phyloP scores from a whole-genome alignment of 1,140 invertebrate genomes.

The Chelonus insularis region DNA sequence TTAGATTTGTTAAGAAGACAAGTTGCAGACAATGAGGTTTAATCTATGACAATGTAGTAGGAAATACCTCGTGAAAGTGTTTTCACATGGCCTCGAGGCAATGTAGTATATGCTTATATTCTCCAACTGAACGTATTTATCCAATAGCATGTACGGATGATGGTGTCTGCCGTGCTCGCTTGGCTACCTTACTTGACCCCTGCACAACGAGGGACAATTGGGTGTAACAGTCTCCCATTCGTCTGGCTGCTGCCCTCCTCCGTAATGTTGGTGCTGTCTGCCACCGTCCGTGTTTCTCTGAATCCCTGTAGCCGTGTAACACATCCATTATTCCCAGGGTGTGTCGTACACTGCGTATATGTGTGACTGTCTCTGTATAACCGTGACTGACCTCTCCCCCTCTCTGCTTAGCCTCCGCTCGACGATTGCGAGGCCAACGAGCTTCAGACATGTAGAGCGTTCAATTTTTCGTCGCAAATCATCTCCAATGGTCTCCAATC shows the following conservation, averaged over 20 bases:
- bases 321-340: slow-evolving; percentile 40
- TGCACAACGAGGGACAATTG: slow-evolving; percentile 59
- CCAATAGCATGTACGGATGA: slow-evolving; percentile 25
- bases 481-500: too few relatives aligned
- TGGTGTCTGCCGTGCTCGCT: slow-evolving; percentile 43
- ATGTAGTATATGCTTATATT: background rate
- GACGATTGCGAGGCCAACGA: background rate
- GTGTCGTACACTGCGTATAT: background rate
- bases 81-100: slow-evolving; percentile 13
- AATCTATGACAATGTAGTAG: background rate
- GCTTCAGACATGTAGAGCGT: background rate
- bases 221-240: slow-evolving; percentile 59
- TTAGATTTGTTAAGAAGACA: background rate
- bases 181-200: slow-evolving; percentile 59
- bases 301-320: slow-evolving; percentile 47
- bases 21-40: background rate
- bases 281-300: slow-evolving; percentile 48
- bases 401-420: background rate
- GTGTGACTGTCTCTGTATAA: background rate
- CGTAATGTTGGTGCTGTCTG: slow-evolving; percentile 5
- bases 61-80: background rate
- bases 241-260: slow-evolving; percentile 39
- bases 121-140: slow-evolving; percentile 15
- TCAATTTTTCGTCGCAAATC: background rate
- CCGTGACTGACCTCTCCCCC: background rate